Evolutionary conservation across 2,888 invertebrate species (phyloP), one percentile per base, ranked within the genome.

Genomic region (Aspidapion aeneum): DNA sequence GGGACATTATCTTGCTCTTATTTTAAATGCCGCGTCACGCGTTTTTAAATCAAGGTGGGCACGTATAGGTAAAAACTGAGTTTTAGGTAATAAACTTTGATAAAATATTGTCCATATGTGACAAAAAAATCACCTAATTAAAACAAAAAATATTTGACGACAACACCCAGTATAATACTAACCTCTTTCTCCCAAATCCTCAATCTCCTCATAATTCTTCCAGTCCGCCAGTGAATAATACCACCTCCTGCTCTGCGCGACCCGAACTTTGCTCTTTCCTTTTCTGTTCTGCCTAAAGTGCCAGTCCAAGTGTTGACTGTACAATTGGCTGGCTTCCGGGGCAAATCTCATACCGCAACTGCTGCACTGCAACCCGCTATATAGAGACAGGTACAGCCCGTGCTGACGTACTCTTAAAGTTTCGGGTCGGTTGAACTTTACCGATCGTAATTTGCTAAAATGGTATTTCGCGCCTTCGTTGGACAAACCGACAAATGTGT

Each of bases 221-320:
- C 97, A 97, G 81, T 96, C 96, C 63, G 89, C 85, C 21, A 91
- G 83, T 74, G 91, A 90, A 76, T 95, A 96, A 79, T 93, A 96
- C 95, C 96, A 97, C 74, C 89, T 87, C 1, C 97, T 83, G 21
- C 90, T 90, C 74, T 91, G 90, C 0, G 94, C 92, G 59, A 93
- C 89, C 12, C 93, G 84, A 0, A 90, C 89, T 0, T 92, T 91
- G 75, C 94, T 94, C 68, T 94, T 87, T 72, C 94, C 95, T 61
- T 90, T 85, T 1, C 95, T 83, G 82, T 98, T 98, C 80, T 95
- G 94, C 0, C 96, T 83, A 82, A 98, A 98, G 82, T 99, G 99
- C 98, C 98, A 98, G 82, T 99, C 98, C 65, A 98, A 85, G 82
- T 99, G 99, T 77, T 94, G 93, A 73, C 91, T 92, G 81, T 98